Evolutionary conservation across 2,113 vertebrate genomes (phyloP).

Genomic region (Ginglymostoma cirratum): DNA sequence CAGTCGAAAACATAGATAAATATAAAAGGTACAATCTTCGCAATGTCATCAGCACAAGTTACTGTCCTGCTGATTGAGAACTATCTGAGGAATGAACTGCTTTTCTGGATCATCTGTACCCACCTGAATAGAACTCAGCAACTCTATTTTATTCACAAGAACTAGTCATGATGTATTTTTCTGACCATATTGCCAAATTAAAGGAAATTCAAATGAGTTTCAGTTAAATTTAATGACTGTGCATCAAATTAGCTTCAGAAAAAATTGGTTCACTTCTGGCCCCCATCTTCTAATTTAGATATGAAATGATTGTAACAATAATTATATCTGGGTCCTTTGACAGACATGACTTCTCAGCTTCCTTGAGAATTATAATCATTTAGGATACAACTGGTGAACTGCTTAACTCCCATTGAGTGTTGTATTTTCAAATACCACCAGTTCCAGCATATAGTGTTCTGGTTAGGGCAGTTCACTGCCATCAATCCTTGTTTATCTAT

Average conservation of each 20-base stretch:
- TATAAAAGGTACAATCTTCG: too few relatives aligned
- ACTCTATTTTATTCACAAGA: neutral
- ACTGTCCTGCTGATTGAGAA: neutral
- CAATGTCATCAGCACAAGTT: neutral
- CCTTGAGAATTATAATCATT: neutral
- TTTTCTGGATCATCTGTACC: neutral
- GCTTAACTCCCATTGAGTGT: neutral
- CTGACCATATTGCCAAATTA: neutral
- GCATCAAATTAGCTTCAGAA: neutral
- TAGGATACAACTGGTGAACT: neutral
- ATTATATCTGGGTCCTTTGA: neutral
- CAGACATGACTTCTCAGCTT: neutral
- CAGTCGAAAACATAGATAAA: too few relatives aligned
- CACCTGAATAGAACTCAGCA: neutral
- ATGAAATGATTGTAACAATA: neutral
- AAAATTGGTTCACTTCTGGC: neutral
- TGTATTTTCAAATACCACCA: too few relatives aligned
- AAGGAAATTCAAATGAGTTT: neutral
- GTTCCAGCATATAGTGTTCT: too few relatives aligned
- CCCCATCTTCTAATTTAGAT: neutral
- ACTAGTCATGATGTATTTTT: neutral
- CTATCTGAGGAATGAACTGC: neutral
- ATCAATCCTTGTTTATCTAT: too few relatives aligned
- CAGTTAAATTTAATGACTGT: neutral
- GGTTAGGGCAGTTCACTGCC: too few relatives aligned